Base-by-base conservation (phyloP, 2,113 vertebrate genomes). In the Gracilinanus agilis region DNA sequence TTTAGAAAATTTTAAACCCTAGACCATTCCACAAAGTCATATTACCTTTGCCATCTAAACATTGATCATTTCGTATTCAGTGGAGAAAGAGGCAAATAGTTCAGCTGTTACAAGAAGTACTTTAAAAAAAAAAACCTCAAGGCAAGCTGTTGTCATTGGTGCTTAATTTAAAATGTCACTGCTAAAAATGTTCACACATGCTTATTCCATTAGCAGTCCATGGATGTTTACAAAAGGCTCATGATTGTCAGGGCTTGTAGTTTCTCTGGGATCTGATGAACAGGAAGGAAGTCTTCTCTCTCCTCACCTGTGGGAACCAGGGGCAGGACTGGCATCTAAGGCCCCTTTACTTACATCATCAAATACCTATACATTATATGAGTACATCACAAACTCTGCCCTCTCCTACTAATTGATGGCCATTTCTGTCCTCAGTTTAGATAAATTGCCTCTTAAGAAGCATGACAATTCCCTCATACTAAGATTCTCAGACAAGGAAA, bases 161-260 rank as follows among this genome's bases (percentile, higher is more conserved):
- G 54, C 94, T 55, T 55, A 95, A 92, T 95, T 88, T 88, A 92
- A 94, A 95, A 90, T n/a, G 25, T n/a, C 91, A 53, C 21, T 1
- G 88, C 89, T 96, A 96, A 95, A 96, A 95, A 93, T 94, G 95
- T 27, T 89, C 61, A 55, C n/a, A 5, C 83, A 55, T 11, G 61
- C 89, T 93, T 90, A 29, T 24, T 95, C 90, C 55, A 55, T 13
- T 92, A 90, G 89, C 44, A 19, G 8, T 56, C 96, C 58, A 53
- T 9, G n/a, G 34, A 12, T n/a, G 23, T 44, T 75, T 54, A 89
- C 23, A 25, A 40, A 54, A 44, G 25, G 61, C 24, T 89, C 16
- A 53, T 24, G 49, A 90, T 49, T n/a, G 44, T 25, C 89, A 90
- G 24, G 25, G 44, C 44, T 24, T 90, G 2, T 91, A 44, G 55